Percentiles rank a stretch among this genome's conserved stretches.
phyloP scores from a whole-genome alignment of 2,797 vertebrate species.

The Neoniphon sammara region DNA sequence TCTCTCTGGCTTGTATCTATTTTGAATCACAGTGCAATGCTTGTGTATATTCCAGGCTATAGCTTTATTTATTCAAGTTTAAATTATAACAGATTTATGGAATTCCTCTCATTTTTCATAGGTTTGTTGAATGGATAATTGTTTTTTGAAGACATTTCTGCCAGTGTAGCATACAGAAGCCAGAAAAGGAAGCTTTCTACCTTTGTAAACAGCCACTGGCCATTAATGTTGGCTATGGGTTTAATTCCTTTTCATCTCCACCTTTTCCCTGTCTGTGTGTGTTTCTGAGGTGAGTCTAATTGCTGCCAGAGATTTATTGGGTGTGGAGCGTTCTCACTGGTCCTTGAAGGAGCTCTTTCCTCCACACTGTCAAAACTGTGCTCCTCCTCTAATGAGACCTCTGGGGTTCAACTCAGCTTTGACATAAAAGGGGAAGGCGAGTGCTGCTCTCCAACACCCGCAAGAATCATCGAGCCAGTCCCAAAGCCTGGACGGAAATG shows the following conservation, averaged over 20 bases:
- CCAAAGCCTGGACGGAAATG: conserved; percentile 31
- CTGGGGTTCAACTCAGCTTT: conserved; percentile 68
- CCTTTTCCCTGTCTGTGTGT: conserved; percentile 14
- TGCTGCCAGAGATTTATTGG: conserved; percentile 66
- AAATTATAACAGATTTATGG: not conserved
- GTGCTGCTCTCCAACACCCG: conserved; percentile 52
- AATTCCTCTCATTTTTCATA: not conserved
- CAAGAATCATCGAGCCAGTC: conserved; percentile 34
- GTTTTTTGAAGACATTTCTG: not conserved
- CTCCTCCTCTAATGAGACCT: conserved; percentile 78
- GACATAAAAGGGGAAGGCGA: conserved; percentile 62
- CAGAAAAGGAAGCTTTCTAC: not conserved
- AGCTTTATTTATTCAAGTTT: conserved; percentile 14
- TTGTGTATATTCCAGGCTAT: not conserved
- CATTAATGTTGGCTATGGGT: conserved; percentile 4
- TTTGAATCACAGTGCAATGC: conserved; percentile 20
- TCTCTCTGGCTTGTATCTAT: conserved; percentile 28
- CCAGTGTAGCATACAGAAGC: not conserved
- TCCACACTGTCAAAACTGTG: conserved; percentile 63
- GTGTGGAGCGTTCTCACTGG: conserved; percentile 65
- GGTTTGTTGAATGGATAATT: not conserved
- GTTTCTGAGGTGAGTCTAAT: conserved; percentile 69
- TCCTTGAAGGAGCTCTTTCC: conserved; percentile 69
- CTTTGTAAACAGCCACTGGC: conserved; percentile 10
- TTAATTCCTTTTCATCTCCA: conserved; percentile 22